Base-by-base conservation (phyloP, 2,888 invertebrate genomes). In the Drosophila macrospina region DNA sequence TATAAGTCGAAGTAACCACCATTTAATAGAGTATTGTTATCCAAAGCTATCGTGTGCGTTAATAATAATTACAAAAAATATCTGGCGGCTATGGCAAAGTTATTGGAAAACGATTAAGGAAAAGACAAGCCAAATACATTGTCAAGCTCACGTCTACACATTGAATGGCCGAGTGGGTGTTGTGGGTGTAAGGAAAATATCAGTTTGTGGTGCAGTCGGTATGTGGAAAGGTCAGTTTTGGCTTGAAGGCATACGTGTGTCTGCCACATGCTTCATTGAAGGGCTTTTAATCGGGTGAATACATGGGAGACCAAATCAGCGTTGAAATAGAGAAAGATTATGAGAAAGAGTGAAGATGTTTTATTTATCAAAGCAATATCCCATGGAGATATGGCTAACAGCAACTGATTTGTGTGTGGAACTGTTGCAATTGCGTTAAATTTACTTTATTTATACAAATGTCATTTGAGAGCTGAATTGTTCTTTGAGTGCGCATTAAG, bases 71-170 rank as follows among this genome's bases (percentile, higher is more conserved):
- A 48, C 57, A 56, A 48, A 78, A 74, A 61, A 62, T 72, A 68
- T 10, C 76, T 62, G 20, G 11, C 51, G 57, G 80, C 80, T 51
- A 44, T 56, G 55, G 37, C 68, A 59, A 70, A 74, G 69, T 67
- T 80, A 83, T 83, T 74, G 74, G 67, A 77, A 82, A 78, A 70
- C 80, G 65, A 85, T 83, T 79, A 79, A 74, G 66, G 51, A 68
- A 65, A 69, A 69, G 44, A 67, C 68, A 64, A 59, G 45, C n/a
- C 52, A 68, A 63, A 67, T 50, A 60, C 55, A 62, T 67, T 56
- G 61, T 57, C 75, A 67, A 66, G 68, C 55, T 45, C 50, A 65
- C 61, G 39, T 61, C 66, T 42, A 13, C 32, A 44, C 39, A 7
- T 28, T 5, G 16, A 36, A 41, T 42, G 41, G 15, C 32, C 16